phyloP scores from a whole-genome alignment of 1,140 invertebrate species.

The Gonioctena quinquepunctata region DNA sequence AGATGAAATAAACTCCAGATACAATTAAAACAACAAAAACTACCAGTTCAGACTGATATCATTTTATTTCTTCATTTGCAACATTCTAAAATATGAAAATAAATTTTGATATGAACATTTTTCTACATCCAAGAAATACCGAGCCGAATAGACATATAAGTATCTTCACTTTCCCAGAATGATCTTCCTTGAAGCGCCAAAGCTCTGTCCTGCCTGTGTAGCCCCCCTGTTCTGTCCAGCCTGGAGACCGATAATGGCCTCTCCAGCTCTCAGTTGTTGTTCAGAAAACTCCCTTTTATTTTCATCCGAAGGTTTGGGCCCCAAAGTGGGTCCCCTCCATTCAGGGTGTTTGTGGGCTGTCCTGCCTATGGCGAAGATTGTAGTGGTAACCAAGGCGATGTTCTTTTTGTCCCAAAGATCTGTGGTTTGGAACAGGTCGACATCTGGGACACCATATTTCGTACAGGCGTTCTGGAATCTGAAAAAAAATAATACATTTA shows the following conservation, averaged over 20 bases:
- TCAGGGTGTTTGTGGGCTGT: constrained; percentile 85
- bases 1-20: too few species aligned
- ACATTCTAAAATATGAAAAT: too few species aligned
- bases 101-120: too few species aligned
- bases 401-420: constrained; percentile 94
- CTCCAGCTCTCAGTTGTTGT: constrained; percentile 82
- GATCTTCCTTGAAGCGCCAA: constrained; percentile 85
- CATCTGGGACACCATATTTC: constrained; percentile 84
- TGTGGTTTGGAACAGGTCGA: constrained; percentile 92
- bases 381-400: constrained; percentile 84
- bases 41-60: too few species aligned
- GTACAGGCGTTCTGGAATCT: constrained; percentile 88
- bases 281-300: constrained; percentile 88
- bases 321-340: constrained; percentile 79
- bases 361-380: constrained; percentile 86
- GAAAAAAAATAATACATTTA: too few species aligned
- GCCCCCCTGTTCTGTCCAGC: constrained; percentile 91
- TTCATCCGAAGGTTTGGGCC: constrained; percentile 83
- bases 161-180: constrained; percentile 75
- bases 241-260: constrained; percentile 87
- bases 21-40: too few species aligned
- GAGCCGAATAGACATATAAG: not conserved
- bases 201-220: constrained; percentile 84
- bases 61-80: too few species aligned
- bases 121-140: too few species aligned